These are phyloP conservation scores for Halisarca cf. caerulea DNA, from an alignment of 37 sponge, comb jelly and placozoan species.

Conservation along the genomic window DNA sequence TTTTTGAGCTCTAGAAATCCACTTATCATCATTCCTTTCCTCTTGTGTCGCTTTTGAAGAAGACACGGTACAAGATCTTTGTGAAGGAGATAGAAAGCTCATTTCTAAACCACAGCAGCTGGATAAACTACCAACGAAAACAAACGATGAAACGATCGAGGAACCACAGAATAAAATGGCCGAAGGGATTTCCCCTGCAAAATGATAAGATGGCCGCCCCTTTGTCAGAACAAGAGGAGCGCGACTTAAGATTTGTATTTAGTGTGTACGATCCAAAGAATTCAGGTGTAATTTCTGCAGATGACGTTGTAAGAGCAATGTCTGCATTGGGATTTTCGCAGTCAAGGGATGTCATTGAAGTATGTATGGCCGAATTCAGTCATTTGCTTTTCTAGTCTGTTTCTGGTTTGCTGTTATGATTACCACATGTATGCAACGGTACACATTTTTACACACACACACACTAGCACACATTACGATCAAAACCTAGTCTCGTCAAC, in stretches of 20 bases:
- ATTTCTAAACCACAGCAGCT: too few species aligned
- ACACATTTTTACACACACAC: too few species aligned
- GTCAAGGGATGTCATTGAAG: conserved; percentile 10
- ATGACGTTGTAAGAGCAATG: conserved; percentile 39
- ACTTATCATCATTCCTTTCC: conserved; percentile 17
- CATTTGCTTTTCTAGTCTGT: too few species aligned
- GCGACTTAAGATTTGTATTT: conserved; percentile 67
- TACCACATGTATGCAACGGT: too few species aligned
- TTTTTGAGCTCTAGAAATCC: conserved; percentile 65
- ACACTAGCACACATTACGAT: too few species aligned
- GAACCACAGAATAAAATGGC: neutral
- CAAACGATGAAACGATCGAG: too few species aligned
- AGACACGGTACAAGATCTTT: too few species aligned
- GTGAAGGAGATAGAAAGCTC: too few species aligned
- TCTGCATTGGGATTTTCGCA: conserved; percentile 23
- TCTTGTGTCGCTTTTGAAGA: too few species aligned
- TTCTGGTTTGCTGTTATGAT: too few species aligned
- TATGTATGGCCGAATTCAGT: neutral
- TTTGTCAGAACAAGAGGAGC: conserved; percentile 65
- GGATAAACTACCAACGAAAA: too few species aligned
- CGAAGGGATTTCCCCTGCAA: conserved; percentile 2
- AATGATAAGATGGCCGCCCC: neutral
- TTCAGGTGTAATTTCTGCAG: conserved; percentile 6
- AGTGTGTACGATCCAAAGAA: conserved; percentile 45
- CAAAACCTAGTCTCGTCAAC: too few species aligned